Evolutionary conservation across 2,888 invertebrate species (phyloP).

Genomic region (Aethes cnicana): DNA sequence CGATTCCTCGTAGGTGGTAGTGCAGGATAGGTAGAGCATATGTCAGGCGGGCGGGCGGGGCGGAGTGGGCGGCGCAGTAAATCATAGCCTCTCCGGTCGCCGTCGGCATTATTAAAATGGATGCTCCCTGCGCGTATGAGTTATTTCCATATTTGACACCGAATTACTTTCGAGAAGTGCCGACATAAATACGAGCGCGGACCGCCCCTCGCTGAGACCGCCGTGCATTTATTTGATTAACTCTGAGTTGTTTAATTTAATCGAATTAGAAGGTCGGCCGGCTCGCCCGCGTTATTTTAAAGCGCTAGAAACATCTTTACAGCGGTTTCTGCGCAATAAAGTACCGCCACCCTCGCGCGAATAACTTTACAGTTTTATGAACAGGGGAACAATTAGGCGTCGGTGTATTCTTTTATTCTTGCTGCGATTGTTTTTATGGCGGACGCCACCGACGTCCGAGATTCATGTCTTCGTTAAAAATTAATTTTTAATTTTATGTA

Average conservation of each 20-base stretch:
- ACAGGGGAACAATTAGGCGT: constrained; percentile 81
- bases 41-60: constrained; percentile 38
- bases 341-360: constrained; percentile 74
- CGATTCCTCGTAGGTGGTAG: constrained; percentile 23
- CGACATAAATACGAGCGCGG: constrained; percentile 74
- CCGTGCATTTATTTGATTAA: constrained; percentile 83
- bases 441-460: constrained; percentile 53
- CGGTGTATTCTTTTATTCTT: constrained; percentile 75
- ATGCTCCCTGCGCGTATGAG: constrained; percentile 78
- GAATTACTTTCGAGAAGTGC: constrained; percentile 82
- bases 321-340: constrained; percentile 80
- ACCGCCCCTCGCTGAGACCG: constrained; percentile 59
- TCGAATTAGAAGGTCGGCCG: constrained; percentile 79
- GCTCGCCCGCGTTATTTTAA: constrained; percentile 75
- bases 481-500: constrained; percentile 80
- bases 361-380: constrained; percentile 82
- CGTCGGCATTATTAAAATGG: constrained; percentile 81
- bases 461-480: constrained; percentile 76
- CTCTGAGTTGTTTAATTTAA: constrained; percentile 83
- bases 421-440: constrained; percentile 74
- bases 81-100: constrained; percentile 74
- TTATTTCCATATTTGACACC: constrained; percentile 83
- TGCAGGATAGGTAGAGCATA: constrained; percentile 24
- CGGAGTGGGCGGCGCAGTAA: constrained; percentile 56
- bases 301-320: constrained; percentile 79